Conservation (phyloP, 2,113 vertebrate genomes). For the Prionailurus viverrinus region DNA sequence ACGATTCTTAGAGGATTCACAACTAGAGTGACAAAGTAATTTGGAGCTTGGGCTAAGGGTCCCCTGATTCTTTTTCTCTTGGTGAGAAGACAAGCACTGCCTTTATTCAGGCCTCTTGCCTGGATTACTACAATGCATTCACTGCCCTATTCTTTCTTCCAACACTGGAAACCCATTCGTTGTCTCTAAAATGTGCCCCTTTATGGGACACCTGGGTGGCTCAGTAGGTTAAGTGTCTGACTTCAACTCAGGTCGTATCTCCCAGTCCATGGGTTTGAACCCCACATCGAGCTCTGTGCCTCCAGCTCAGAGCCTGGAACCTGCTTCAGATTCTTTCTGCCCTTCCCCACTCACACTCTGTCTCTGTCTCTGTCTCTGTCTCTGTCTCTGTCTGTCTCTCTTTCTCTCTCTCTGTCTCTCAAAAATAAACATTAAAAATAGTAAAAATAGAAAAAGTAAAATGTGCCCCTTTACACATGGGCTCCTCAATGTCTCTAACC, state of each 20-base stretch:
- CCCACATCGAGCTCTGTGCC: too few relatives aligned
- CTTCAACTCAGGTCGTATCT: too few relatives aligned
- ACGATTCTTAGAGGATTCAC: background rate
- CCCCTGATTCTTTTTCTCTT: background rate
- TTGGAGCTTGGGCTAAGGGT: background rate
- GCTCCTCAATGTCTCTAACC: background rate
- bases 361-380: too few relatives aligned
- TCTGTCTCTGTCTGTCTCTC: too few relatives aligned
- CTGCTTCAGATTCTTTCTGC: too few relatives aligned
- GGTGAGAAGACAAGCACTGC: background rate
- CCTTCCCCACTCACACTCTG: too few relatives aligned
- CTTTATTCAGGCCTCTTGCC: background rate
- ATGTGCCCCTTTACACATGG: background rate
- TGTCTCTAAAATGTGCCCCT: background rate
- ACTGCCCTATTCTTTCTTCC: background rate
- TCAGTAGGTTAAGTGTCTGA: too few relatives aligned
- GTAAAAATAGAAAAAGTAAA: background rate
- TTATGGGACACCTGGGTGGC: background rate
- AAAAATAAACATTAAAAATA: too few relatives aligned
- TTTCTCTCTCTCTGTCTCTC: too few relatives aligned
- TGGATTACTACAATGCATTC: background rate
- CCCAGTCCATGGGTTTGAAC: too few relatives aligned
- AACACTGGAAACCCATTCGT: background rate
- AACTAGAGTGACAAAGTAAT: fast-evolving
- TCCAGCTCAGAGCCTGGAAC: too few relatives aligned